Evolutionary conservation across 2,888 invertebrate species (phyloP).

Genomic region (Acrocyrtus sp.): DNA sequence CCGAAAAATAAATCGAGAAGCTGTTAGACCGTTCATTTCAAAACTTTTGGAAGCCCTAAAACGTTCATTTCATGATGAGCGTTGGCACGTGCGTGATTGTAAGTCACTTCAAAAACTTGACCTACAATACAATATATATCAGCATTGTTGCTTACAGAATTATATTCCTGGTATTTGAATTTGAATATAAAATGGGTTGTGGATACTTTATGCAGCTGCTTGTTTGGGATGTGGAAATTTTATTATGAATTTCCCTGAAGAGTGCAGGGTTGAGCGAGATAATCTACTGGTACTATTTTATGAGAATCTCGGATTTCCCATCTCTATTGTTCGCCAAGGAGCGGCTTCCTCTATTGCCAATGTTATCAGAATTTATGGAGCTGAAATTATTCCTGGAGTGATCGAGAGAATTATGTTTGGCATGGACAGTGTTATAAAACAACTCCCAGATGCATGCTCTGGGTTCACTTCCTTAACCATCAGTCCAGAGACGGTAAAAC

Average conservation of each 20-base stretch:
- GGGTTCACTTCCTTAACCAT: conserved; percentile 31
- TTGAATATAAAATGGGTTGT: not conserved
- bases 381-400: conserved; percentile 65
- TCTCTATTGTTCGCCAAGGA: conserved; percentile 70
- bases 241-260: conserved; percentile 69
- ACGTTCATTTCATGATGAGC: conserved; percentile 70
- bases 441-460: conserved; percentile 65
- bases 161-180: not conserved
- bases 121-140: conserved; percentile 4
- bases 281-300: conserved; percentile 68
- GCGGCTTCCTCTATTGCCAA: conserved; percentile 69
- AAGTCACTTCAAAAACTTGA: conserved; percentile 44
- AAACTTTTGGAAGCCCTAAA: conserved; percentile 68
- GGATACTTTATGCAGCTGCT: conserved; percentile 66
- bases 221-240: conserved; percentile 71
- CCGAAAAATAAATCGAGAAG: conserved; percentile 66
- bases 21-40: conserved; percentile 67
- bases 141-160: not conserved
- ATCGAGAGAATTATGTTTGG: conserved; percentile 66
- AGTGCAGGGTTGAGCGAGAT: conserved; percentile 66
- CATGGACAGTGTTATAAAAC: conserved; percentile 67
- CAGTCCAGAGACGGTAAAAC: conserved; percentile 47
- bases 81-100: conserved; percentile 72
- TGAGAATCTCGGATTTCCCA: conserved; percentile 68
- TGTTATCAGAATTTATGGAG: conserved; percentile 67